phyloP scores from a whole-genome alignment of 2,113 vertebrate species.

The Rhea americana region DNA sequence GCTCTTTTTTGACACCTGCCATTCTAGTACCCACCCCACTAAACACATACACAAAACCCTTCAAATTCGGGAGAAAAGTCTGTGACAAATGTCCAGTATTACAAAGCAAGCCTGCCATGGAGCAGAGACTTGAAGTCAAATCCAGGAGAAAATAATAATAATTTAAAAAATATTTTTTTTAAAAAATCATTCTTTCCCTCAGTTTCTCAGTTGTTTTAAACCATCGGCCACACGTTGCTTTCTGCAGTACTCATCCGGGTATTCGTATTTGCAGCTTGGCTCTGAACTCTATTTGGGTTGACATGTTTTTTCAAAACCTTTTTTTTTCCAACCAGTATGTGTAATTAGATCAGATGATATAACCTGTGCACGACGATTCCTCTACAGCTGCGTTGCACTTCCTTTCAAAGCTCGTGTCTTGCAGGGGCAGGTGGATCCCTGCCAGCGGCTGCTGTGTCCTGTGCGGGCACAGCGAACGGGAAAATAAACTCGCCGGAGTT shows the following conservation, averaged over 20 bases:
- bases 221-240: neutral
- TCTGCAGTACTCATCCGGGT: neutral
- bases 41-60: neutral
- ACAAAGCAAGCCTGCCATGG: neutral
- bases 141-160: neutral
- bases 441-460: neutral
- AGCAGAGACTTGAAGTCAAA: neutral
- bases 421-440: neutral
- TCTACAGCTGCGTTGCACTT: neutral
- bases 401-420: neutral
- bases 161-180: too few species aligned
- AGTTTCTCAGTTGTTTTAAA: neutral
- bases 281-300: neutral
- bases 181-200: neutral
- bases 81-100: neutral
- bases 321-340: neutral
- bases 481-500: neutral
- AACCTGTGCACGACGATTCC: neutral
- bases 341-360: neutral
- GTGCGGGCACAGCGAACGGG: neutral
- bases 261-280: neutral
- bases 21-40: neutral
- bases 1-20: neutral
- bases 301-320: fast-evolving
- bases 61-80: neutral